Percentiles rank a stretch among this genome's conserved stretches.
These are phyloP conservation scores for Muntiacus muntjak DNA, from an alignment of 2,113 vertebrate genomes.

Conservation along the genomic window DNA sequence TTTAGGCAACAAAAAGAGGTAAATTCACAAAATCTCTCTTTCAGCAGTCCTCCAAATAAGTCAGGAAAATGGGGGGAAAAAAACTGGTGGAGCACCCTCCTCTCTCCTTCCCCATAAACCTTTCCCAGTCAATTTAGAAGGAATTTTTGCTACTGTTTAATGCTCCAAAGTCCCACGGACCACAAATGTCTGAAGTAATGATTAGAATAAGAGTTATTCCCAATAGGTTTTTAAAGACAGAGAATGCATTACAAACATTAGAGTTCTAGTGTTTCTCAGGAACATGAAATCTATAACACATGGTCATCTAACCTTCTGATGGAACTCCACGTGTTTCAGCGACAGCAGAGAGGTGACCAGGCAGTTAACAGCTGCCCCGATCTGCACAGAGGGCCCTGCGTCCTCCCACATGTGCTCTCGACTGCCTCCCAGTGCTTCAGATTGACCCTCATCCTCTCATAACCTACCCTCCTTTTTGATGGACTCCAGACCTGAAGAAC, in stretches of 20 bases:
- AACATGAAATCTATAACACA: not conserved
- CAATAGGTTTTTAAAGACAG: not conserved
- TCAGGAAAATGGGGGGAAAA: not conserved
- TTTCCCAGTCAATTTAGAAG: not conserved
- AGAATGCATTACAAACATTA: not conserved
- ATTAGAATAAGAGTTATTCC: not conserved
- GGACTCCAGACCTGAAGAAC: not conserved
- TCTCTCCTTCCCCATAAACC: not conserved
- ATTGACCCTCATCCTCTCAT: not conserved
- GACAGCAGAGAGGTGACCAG: not conserved
- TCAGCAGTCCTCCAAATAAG: not conserved
- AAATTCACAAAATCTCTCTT: not conserved
- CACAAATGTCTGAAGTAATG: not conserved
- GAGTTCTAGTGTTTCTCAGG: not conserved
- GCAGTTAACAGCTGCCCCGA: not conserved
- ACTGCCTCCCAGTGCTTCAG: not conserved
- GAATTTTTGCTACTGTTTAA: not conserved
- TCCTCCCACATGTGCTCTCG: not conserved
- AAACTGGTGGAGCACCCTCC: not conserved
- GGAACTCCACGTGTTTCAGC: not conserved
- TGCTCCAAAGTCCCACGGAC: not conserved
- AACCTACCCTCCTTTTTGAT: not conserved
- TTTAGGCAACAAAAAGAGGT: constrained; percentile 13
- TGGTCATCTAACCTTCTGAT: not conserved
- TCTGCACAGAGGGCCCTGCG: not conserved